Conservation (phyloP, 2,113 vertebrate genomes). For the Lampris megalopsis region DNA sequence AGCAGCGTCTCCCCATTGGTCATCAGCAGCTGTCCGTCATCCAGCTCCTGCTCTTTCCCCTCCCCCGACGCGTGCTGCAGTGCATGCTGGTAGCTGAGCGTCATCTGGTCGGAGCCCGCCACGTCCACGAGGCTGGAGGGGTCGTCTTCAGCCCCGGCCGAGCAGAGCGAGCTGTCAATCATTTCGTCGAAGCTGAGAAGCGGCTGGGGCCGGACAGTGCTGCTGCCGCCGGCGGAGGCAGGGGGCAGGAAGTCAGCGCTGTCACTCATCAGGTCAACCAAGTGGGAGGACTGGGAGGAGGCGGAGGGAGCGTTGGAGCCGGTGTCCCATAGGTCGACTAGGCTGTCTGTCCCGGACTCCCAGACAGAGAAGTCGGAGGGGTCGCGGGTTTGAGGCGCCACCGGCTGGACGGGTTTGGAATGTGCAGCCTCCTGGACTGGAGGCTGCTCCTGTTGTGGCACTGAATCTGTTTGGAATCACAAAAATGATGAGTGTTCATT, state of each 20-base stretch:
- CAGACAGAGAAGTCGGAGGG: slow-evolving; percentile 51
- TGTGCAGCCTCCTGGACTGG: slow-evolving; percentile 71
- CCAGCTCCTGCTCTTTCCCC: slow-evolving; percentile 71
- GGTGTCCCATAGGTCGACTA: slow-evolving; percentile 91
- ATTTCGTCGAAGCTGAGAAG: slow-evolving; percentile 94
- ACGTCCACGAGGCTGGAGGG: slow-evolving; percentile 83
- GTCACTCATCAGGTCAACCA: slow-evolving; percentile 80
- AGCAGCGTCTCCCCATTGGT: slow-evolving; percentile 93
- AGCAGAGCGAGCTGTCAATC: slow-evolving; percentile 87
- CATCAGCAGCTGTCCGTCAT: slow-evolving; percentile 87
- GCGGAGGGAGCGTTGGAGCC: slow-evolving; percentile 41
- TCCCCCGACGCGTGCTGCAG: slow-evolving; percentile 84
- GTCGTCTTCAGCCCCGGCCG: slow-evolving; percentile 79
- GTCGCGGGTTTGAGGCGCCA: slow-evolving; percentile 74
- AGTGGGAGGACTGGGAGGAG: slow-evolving; percentile 66
- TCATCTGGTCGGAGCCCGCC: slow-evolving; percentile 81
- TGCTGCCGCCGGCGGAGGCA: slow-evolving; percentile 24
- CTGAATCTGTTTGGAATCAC: slow-evolving; percentile 48
- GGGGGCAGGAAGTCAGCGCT: slow-evolving; percentile 42
- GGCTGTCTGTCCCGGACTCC: slow-evolving; percentile 74
- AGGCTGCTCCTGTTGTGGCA: slow-evolving; percentile 51
- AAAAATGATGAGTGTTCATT: too few species aligned
- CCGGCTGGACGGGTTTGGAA: slow-evolving; percentile 76
- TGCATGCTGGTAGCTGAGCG: slow-evolving; percentile 87
- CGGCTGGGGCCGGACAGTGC: slow-evolving; percentile 68